Percentiles rank a stretch among this genome's conserved stretches.
Conservation (phyloP, 2,797 vertebrate species). For the Acrocephalus scirpaceus region DNA sequence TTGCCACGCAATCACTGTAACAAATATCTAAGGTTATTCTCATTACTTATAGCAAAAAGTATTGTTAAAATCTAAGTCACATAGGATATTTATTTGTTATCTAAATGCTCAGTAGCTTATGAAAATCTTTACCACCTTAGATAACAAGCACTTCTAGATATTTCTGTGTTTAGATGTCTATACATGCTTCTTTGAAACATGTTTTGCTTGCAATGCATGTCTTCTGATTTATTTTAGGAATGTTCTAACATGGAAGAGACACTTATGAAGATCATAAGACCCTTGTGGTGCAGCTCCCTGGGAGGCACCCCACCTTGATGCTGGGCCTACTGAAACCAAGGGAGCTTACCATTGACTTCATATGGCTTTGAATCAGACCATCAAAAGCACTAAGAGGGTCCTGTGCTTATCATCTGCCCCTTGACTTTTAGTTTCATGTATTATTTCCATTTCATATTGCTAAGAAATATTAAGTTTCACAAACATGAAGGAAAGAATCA, state of each 20-base stretch:
- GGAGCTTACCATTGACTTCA: not conserved
- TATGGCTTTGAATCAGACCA: not conserved
- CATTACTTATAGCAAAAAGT: not conserved
- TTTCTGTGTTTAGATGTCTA: not conserved
- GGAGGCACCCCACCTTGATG: not conserved
- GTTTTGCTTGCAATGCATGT: not conserved
- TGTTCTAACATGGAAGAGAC: not conserved
- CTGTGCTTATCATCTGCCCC: not conserved
- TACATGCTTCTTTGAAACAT: not conserved
- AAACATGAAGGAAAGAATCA: not conserved
- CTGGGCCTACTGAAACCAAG: not conserved
- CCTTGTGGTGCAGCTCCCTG: not conserved
- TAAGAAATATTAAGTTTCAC: not conserved
- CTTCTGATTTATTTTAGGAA: not conserved
- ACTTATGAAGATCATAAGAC: not conserved
- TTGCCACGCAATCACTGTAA: too few species aligned
- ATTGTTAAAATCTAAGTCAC: not conserved
- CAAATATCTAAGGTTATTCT: not conserved
- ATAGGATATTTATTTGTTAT: not conserved
- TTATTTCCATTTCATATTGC: not conserved
- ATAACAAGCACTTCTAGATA: not conserved
- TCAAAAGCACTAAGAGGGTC: not conserved
- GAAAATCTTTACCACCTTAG: not conserved
- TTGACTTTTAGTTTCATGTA: not conserved
- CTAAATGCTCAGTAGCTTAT: not conserved